Base-by-base conservation (phyloP, 2,113 vertebrate genomes). In the Strix aluco region DNA sequence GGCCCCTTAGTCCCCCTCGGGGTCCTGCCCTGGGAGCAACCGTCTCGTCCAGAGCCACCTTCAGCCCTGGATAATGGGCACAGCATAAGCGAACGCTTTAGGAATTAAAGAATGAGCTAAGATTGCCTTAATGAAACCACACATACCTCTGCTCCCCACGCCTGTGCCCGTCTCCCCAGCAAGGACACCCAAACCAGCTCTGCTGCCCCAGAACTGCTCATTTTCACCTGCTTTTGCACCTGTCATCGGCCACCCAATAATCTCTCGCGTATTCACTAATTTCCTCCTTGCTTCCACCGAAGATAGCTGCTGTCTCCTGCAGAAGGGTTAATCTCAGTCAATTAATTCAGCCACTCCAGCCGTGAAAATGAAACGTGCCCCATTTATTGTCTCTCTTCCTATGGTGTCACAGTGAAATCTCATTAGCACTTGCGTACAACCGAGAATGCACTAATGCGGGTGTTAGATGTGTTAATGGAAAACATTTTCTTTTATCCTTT, bases 381-480 rank as follows among this genome's bases (percentile, higher is more conserved):
- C 87, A 89, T 86, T 95, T 92, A 95, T 21, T 25, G 46, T 58
- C 61, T 84, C 66, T 77, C 9, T 49, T 91, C 73, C 92, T 26
- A 14, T 0, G 6, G 91, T n/a, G 73, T 61, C 79, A 26, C 88
- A 65, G 69, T 7, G 67, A 89, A 90, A 94, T 62, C 92, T 95
- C 96, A 90, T 97, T 92, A 97, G 58, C 94, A 44, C 89, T 87
- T 7, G 38, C 0, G 0, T 34, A 30, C 42, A 54, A 36, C 78
- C 3, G 4, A 46, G 86, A 66, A 12, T 2, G 18, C 70, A 34
- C 81, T 66, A 27, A 63, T 8, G 2, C 71, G 57, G 62, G 74
- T 90, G 91, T 90, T 46, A n/a, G 92, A 95, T 27, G 83, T 90
- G 91, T 59, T 96, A 96, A 96, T 94, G 86, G 92, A 51, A 94